Conservation (phyloP, 2,888 invertebrate genomes). For the Agapostemon virescens region DNA sequence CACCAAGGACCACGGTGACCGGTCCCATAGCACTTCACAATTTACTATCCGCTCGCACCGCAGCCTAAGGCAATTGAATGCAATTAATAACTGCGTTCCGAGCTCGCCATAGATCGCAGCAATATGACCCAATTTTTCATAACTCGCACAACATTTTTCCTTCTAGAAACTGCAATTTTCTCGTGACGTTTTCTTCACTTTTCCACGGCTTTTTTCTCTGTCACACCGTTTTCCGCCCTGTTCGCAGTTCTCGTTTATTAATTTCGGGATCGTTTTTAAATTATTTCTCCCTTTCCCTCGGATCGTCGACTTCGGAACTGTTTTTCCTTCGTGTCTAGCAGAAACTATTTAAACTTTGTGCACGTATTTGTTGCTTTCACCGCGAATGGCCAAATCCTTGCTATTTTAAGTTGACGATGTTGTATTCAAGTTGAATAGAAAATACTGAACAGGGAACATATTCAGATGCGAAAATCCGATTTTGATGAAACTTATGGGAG, state of each 20-base stretch:
- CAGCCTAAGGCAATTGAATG: conserved; percentile 27
- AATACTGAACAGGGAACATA: no score
- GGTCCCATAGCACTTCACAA: conserved; percentile 21
- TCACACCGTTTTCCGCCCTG: neutral
- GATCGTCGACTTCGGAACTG: neutral
- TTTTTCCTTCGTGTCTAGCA: no score
- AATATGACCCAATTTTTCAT: conserved; percentile 24
- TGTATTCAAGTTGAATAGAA: no score
- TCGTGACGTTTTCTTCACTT: conserved; percentile 15
- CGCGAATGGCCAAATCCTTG: no score
- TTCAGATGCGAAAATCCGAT: no score
- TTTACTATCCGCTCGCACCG: conserved; percentile 43
- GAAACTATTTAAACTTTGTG: no score
- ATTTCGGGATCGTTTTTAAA: neutral
- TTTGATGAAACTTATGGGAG: no score
- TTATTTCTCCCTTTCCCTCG: neutral
- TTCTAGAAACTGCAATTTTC: conserved; percentile 34
- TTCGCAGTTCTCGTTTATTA: neutral
- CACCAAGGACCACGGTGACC: conserved; percentile 10
- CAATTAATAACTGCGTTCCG: conserved; percentile 34
- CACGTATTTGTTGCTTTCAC: no score
- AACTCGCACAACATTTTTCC: conserved; percentile 8
- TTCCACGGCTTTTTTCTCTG: neutral
- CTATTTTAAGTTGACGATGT: no score
- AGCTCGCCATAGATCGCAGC: conserved; percentile 29